Evolutionary conservation across 1,140 invertebrate species (phyloP).

Genomic region (Heliconius hermathena): DNA sequence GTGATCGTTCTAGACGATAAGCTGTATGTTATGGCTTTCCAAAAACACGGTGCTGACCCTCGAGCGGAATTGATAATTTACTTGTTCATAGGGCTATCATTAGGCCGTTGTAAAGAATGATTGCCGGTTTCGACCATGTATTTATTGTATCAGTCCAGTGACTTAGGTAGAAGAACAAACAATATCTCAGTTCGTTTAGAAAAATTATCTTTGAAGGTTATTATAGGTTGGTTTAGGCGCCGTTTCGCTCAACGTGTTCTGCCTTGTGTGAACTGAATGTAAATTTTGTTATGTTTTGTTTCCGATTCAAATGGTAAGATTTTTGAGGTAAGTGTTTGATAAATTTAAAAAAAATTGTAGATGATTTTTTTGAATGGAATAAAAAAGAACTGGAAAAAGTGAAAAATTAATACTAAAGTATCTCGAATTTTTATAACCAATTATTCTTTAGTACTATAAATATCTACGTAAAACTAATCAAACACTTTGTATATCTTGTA

Average conservation of each 20-base stretch:
- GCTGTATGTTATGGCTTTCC: constrained; percentile 64
- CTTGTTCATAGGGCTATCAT: constrained; percentile 77
- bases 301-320: neutral
- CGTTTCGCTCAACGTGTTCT: constrained; percentile 15
- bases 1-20: constrained; percentile 58
- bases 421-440: too few species aligned
- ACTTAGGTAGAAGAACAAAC: constrained; percentile 76
- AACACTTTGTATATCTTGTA: neutral
- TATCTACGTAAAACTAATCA: neutral
- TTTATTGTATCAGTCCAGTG: constrained; percentile 59
- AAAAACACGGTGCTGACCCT: constrained; percentile 67
- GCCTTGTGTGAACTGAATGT: constrained; percentile 1
- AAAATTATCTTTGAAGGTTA: constrained; percentile 66
- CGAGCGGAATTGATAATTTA: constrained; percentile 79
- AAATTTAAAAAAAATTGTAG: neutral
- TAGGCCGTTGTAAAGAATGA: constrained; percentile 72
- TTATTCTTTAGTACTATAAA: too few species aligned
- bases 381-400: too few species aligned
- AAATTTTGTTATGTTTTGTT: constrained; percentile 12
- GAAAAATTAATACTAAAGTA: too few species aligned
- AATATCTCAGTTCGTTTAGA: constrained; percentile 72
- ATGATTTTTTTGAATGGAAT: too few species aligned
- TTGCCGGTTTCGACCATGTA: constrained; percentile 66
- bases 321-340: neutral
- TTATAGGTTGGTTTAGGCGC: constrained; percentile 49